phyloP scores from a whole-genome alignment of 2,888 invertebrate genomes.

The Machimus rusticus region DNA sequence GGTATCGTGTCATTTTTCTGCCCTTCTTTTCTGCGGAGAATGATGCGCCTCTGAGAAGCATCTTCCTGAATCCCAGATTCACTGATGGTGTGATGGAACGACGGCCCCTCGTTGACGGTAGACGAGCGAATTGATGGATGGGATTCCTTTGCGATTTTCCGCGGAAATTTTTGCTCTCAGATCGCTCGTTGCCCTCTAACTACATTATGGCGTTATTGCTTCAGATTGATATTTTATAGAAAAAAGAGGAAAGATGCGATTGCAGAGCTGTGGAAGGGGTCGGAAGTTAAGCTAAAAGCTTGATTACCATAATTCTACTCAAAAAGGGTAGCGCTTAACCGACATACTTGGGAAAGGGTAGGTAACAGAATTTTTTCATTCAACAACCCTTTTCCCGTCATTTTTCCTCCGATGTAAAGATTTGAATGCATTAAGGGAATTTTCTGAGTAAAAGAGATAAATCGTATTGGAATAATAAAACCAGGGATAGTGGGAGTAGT shows the following conservation, averaged over 20 bases:
- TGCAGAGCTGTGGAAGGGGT: background rate
- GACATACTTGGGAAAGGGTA: background rate
- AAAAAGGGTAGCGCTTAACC: background rate
- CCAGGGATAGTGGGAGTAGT: background rate
- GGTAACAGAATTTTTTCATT: background rate
- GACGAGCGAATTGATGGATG: background rate
- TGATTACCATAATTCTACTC: background rate
- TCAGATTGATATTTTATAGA: background rate
- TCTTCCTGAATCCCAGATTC: background rate
- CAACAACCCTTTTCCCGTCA: background rate
- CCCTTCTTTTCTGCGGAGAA: background rate
- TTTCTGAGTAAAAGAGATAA: background rate
- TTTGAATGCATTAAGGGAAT: background rate
- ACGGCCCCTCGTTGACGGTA: no score
- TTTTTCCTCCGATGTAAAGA: background rate
- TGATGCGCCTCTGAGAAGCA: no score
- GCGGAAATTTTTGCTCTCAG: background rate
- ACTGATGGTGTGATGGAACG: background rate
- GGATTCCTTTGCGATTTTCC: background rate
- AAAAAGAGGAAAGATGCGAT: background rate
- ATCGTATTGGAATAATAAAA: background rate
- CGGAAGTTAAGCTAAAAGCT: background rate
- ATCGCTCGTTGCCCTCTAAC: background rate
- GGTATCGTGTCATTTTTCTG: background rate
- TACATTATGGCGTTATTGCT: background rate